These are phyloP conservation scores for Malthinus seriepunctatus DNA, from an alignment of 2,888 invertebrate genomes.

Conservation along the genomic window DNA sequence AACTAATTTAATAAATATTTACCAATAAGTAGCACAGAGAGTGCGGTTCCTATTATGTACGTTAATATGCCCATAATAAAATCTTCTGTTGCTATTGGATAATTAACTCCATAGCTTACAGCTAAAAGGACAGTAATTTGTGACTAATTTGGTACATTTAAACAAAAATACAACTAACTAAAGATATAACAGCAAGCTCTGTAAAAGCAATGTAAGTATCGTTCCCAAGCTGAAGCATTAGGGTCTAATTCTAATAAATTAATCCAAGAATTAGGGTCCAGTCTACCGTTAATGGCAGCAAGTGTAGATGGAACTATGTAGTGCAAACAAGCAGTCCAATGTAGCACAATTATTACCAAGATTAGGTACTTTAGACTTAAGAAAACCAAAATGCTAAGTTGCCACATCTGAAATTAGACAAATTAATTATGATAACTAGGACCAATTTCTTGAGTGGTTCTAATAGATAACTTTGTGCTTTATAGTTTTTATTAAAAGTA, in stretches of 20 bases:
- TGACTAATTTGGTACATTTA: background rate
- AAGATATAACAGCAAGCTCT: constrained; percentile 7
- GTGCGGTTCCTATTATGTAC: constrained; percentile 8
- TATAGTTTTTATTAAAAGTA: too few relatives aligned
- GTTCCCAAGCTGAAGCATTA: background rate
- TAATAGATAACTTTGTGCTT: too few relatives aligned
- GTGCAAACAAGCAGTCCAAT: constrained; percentile 22
- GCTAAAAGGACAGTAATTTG: background rate
- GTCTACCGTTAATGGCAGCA: background rate
- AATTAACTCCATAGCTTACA: background rate
- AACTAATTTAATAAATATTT: background rate
- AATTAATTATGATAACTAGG: too few relatives aligned
- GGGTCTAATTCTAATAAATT: background rate
- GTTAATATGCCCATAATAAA: constrained; percentile 7
- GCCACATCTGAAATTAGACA: constrained; percentile 18
- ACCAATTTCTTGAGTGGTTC: too few relatives aligned
- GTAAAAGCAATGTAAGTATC: constrained; percentile 7
- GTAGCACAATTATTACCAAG: constrained; percentile 7
- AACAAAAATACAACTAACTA: background rate
- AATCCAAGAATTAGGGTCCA: constrained; percentile 9
- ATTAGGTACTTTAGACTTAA: background rate
- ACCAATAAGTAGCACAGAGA: constrained; percentile 8
- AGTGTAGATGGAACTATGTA: background rate
- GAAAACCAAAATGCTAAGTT: background rate
- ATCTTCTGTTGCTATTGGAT: constrained; percentile 7